These are phyloP conservation scores for Coleophora deauratella DNA, from an alignment of 2,888 invertebrate species.

Conservation along the genomic window DNA sequence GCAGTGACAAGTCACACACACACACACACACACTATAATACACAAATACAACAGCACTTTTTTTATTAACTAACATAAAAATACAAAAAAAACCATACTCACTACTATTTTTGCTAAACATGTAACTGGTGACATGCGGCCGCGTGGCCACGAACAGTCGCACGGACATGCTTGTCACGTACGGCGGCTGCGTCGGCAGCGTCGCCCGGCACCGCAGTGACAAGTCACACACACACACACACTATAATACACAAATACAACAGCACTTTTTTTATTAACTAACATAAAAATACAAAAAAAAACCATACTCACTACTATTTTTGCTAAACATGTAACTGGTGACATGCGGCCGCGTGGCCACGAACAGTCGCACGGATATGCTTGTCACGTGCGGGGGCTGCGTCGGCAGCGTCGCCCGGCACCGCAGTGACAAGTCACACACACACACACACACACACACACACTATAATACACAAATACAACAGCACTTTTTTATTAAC, in stretches of 20 bases:
- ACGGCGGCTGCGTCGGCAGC: constrained; percentile 45
- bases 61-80: no score
- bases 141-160: constrained; percentile 56
- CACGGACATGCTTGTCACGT: constrained; percentile 29
- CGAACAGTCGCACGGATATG: constrained; percentile 54
- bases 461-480: no score
- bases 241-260: no score
- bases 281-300: no score
- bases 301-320: constrained; percentile 46
- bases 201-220: constrained; percentile 58
- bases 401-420: constrained; percentile 53
- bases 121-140: constrained; percentile 62
- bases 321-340: constrained; percentile 68
- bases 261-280: no score
- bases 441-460: no score
- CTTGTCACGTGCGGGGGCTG: constrained; percentile 30
- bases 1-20: constrained; percentile 39
- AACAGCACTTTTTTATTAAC: no score
- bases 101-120: constrained; percentile 67
- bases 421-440: constrained; percentile 42
- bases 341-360: constrained; percentile 58
- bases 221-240: constrained; percentile 37
- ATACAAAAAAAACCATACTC: no score
- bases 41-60: no score
- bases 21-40: no score